A percentile compares a stretch with the other conserved stretches of the same genome.
Evolutionary conservation across 2,797 vertebrate species (phyloP).

Genomic region (Siniperca obscura): DNA sequence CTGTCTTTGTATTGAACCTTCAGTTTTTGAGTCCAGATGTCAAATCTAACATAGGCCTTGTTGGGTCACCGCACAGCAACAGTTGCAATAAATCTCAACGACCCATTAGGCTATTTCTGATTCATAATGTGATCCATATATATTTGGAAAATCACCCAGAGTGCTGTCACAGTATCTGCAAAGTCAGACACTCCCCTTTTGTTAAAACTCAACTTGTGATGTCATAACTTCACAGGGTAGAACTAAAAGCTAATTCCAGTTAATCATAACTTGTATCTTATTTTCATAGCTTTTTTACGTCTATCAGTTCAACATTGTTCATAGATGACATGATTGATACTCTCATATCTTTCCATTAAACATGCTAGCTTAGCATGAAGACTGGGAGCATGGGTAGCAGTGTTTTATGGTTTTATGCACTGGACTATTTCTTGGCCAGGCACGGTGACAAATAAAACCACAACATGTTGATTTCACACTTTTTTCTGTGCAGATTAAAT

Average conservation of each 20-base stretch:
- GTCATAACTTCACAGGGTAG: neutral
- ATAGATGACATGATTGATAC: neutral
- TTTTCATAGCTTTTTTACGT: neutral
- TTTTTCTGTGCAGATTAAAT: neutral
- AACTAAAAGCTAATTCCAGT: neutral
- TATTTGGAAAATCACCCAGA: slow-evolving; percentile 15
- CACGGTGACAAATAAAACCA: neutral
- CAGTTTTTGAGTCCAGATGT: slow-evolving; percentile 46
- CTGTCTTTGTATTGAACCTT: slow-evolving; percentile 28
- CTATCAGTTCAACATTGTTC: neutral
- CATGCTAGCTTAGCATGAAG: neutral
- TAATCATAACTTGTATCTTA: neutral
- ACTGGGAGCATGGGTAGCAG: neutral
- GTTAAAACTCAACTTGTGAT: slow-evolving; percentile 14
- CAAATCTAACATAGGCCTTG: slow-evolving; percentile 29
- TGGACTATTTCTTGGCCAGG: neutral
- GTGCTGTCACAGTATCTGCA: slow-evolving; percentile 5
- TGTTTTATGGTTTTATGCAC: neutral
- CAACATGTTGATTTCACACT: neutral
- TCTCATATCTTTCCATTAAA: neutral
- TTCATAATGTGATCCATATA: slow-evolving; percentile 10
- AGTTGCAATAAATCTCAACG: slow-evolving; percentile 39
- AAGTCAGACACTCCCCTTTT: slow-evolving; percentile 7
- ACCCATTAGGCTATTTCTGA: slow-evolving; percentile 31
- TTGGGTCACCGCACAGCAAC: slow-evolving; percentile 22